Evolutionary conservation across 2,797 vertebrate species (phyloP), one percentile per base, ranked within the genome.

Genomic region (Characodon lateralis): DNA sequence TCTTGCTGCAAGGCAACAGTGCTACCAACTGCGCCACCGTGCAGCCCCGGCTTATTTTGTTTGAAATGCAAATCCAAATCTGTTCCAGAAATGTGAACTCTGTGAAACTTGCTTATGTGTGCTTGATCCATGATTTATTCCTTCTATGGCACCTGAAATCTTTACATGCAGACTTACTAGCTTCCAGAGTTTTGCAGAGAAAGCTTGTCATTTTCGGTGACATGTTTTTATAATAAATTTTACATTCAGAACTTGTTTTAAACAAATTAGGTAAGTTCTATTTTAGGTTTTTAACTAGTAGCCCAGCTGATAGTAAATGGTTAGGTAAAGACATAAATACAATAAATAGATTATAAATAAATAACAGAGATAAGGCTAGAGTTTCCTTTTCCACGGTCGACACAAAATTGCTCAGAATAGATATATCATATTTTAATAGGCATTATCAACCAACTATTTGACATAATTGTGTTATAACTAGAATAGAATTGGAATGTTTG

Each of bases 61-160:
- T 66, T 66, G 63, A 66, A 66, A 66, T 66, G 63, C 35, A 22
- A 66, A 66, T 41, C 35, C 20, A 66, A 35, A 18, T 63, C 59
- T 39, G 61, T 35, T 65, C 61, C 61, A 65, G 4, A 41, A 39
- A 28, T 35, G 28, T 63, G 8, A 35, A 41, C 18, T 65, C 63
- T 41, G 35, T 65, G 63, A 65, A 41, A 22, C 35, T 31, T 39
- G 31, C 9, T 31, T 4, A 24, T 66, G 63, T 41, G 20, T 22
- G 3, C 39, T 66, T 41, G 39, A 65, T 65, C 31, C 31, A 39
- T 65, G 35, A 39, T 41, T 66, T 66, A 66, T 66, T 12, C 18
- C 35, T 18, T 39, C 13, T 41, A 20, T 39, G 35, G 22, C 35
- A 66, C 63, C 20, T 66, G 35, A 22, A 39, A 66, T 41, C 10